Base-by-base conservation (phyloP, 1,140 invertebrate species). In the Sinella curviseta region DNA sequence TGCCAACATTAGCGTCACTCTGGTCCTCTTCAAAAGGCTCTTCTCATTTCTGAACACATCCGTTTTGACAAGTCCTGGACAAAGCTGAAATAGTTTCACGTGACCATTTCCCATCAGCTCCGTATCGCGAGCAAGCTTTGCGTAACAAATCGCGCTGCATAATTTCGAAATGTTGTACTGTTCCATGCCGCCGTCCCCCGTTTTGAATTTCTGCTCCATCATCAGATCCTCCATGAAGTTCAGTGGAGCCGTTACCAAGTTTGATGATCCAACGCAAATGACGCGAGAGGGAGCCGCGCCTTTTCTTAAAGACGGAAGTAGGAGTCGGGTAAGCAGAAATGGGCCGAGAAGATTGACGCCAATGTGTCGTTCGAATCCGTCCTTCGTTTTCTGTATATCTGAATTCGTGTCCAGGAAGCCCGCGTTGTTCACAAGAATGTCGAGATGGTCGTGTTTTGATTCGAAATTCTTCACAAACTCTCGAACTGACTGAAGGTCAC, bases 381-480 rank as follows among this genome's bases (percentile, higher is more conserved):
- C 74, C 36, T 75, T 54, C 26, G 74, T 75, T 30, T 75, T 75
- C 14, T 4, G 34, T 24, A 75, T 2, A 12, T 8, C 31, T 30
- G 8, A 8, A 54, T 75, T 54, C 20, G 74, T 75, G 39, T 48
- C 34, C 74, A 75, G 36, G 24, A 75, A 36, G 14, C 74, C 74
- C 2, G 74, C 74, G 31, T 75, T 75, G 74, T 75, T 75, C 34
- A 75, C 36, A 2, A 75, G 36, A 26, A 75, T 75, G 74, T 75
- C 26, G 8, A 75, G 17, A 4, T 75, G 34, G 34, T 14, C 8
- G 39, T 75, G 39, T 54, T 75, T 75, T n/a, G 74, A 2, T 30
- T 48, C 74, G 14, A 75, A 48, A 3, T 48, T 30, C 16, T 26
- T 48, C 2, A 75, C 74, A 16, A 75, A 75, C 2, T 75, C 39